Evolutionary conservation across 2,888 invertebrate species (phyloP), one percentile per base, ranked within the genome.

Genomic region (Geophilus truncorum): DNA sequence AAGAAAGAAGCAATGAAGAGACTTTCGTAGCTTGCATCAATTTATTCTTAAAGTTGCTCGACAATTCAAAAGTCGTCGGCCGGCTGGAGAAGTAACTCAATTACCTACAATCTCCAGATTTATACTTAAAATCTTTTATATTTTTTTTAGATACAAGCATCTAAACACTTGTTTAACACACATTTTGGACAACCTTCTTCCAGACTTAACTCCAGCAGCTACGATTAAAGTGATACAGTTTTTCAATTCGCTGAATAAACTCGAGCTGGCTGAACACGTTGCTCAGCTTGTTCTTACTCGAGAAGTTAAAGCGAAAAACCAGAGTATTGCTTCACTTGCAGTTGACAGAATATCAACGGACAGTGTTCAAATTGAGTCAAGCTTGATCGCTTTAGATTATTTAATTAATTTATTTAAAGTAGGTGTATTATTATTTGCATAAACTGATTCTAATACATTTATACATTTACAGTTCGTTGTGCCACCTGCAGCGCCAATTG

Each of bases 161-260:
- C 80, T 81, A 81, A 9, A 82, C 81, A 77, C 75, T 81, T 21
- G 78, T 81, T 21, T 83, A 82, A 57, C 51, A 78, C 21, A 81
- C 82, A 77, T 75, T 81, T 18, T 81, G 81, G n/a, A 79, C 40
- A 18, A 79, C 81, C 75, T 79, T 82, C 9, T 62, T 3, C 62
- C 62, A 2, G 25, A 21, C 7, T 62, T 62, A 28, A 12, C 23
- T 62, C 1, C 23, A 23, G 25, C 9, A 25, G 23, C 62, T 6
- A 12, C 2, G 6, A 62, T 15, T 6, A 62, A 62, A 62, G 9
- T 62, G 5, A 9, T 62, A 15, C 23, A 62, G 62, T 62, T 62
- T 25, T 62, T 62, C 15, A 62, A 62, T 15, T 23, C 62, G 1
- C 3, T 62, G 62, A 23, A 62, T 15, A 23, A 7, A 25, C 12